These are phyloP conservation scores for Meloidogyne exigua DNA, from an alignment of 1,140 invertebrate species.

Conservation along the genomic window DNA sequence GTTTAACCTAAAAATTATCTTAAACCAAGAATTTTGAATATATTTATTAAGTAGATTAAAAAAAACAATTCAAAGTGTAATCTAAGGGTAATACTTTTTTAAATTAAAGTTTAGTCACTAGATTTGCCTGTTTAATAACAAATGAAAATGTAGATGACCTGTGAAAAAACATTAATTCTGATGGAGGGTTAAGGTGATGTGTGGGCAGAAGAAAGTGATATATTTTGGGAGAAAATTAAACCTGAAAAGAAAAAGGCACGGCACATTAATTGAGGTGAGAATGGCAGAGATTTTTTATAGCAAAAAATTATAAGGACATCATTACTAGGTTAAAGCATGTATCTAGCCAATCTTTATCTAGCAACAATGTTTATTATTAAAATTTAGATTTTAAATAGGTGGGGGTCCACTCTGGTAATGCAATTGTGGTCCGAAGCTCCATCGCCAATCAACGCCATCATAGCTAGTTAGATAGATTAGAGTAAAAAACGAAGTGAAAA, in stretches of 20 bases:
- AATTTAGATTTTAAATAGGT: slow-evolving; percentile 8
- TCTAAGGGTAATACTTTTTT: no score
- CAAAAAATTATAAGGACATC: neutral
- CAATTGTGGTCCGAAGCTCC: slow-evolving; percentile 39
- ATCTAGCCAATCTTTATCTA: neutral
- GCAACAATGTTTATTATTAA: neutral
- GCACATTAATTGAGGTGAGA: neutral
- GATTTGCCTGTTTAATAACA: no score
- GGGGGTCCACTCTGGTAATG: slow-evolving; percentile 38
- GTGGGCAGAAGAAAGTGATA: no score
- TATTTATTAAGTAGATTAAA: no score
- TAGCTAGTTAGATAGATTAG: neutral
- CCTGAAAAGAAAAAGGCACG: neutral
- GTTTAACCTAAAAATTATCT: no score
- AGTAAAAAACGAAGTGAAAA: slow-evolving; percentile 19
- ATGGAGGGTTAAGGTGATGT: no score
- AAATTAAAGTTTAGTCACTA: no score
- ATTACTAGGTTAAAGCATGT: no score
- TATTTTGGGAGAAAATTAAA: neutral
- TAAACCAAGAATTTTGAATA: no score
- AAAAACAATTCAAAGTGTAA: no score
- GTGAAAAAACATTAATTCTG: no score
- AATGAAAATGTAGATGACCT: no score
- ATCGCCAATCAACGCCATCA: slow-evolving; percentile 29
- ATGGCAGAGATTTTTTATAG: neutral